Evolutionary conservation across 2,888 invertebrate genomes (phyloP).

Genomic region (Sepiola atlantica): DNA sequence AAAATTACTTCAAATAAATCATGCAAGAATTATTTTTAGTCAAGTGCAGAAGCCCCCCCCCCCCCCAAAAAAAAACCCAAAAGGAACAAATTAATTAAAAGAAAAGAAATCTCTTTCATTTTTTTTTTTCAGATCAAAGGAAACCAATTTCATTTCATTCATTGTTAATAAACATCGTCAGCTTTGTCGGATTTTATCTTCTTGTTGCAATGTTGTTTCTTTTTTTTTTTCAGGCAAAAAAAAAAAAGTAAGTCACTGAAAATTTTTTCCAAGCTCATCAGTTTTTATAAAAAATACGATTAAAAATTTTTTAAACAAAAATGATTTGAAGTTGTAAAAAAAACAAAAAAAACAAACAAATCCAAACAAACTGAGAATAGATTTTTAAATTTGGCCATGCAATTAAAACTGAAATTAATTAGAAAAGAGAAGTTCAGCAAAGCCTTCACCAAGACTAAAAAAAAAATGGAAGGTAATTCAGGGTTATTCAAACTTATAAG

Average conservation of each 20-base stretch:
- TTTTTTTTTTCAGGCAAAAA: background rate
- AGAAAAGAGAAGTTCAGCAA: background rate
- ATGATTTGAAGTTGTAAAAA: background rate
- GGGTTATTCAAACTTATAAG: background rate
- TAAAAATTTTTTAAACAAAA: background rate
- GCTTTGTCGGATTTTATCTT: background rate
- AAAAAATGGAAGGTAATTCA: background rate
- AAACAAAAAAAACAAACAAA: no score
- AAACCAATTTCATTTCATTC: background rate
- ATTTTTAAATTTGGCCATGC: background rate
- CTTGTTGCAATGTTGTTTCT: background rate
- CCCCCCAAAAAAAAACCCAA: background rate
- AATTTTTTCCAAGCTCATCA: background rate
- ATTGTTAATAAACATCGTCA: background rate
- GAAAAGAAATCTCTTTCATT: background rate
- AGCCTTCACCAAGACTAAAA: background rate
- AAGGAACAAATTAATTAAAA: background rate
- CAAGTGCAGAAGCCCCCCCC: background rate
- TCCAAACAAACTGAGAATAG: background rate
- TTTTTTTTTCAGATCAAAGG: background rate
- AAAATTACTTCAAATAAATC: background rate
- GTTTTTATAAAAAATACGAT: background rate
- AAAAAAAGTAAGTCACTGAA: background rate
- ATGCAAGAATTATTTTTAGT: background rate
- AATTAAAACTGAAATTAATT: constrained; percentile 3